Evolutionary conservation across 2,113 vertebrate genomes (phyloP).

Genomic region (Protomyctophum bolini): DNA sequence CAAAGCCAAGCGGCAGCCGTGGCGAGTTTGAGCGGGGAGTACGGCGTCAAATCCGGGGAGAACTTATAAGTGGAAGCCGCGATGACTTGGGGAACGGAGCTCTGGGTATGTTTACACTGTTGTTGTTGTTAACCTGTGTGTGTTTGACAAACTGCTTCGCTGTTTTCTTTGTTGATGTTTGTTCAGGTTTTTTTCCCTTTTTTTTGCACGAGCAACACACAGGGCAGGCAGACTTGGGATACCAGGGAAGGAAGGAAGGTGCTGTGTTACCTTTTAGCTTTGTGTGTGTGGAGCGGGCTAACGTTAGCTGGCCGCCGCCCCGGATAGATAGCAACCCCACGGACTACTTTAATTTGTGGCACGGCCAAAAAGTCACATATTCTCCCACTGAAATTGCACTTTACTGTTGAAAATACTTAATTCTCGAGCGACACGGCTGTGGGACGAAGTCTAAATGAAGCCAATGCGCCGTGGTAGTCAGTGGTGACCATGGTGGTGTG

Average conservation of each 20-base stretch:
- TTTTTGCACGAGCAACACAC: constrained; percentile 4
- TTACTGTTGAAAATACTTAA: constrained; percentile 4
- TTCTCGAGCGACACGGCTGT: too few relatives aligned
- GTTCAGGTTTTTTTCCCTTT: too few relatives aligned
- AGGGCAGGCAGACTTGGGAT: constrained; percentile 11
- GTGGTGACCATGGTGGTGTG: constrained; percentile 21
- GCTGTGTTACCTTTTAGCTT: constrained; percentile 61
- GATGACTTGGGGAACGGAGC: constrained; percentile 79
- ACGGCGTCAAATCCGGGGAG: constrained; percentile 54
- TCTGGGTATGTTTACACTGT: constrained; percentile 65
- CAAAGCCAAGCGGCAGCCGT: constrained; percentile 42
- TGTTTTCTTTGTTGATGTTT: background rate
- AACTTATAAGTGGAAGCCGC: constrained; percentile 55
- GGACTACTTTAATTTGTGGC: too few relatives aligned
- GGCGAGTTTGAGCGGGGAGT: constrained; percentile 50
- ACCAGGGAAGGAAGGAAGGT: constrained; percentile 47
- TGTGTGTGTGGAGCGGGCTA: constrained; percentile 53
- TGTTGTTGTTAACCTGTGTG: background rate
- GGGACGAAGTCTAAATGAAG: too few relatives aligned
- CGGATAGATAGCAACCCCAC: too few relatives aligned
- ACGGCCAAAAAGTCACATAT: constrained; percentile 34
- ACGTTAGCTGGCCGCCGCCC: constrained; percentile 31
- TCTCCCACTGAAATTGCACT: constrained; percentile 40
- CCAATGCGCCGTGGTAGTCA: constrained; percentile 7
- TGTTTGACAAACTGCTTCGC: background rate